Evolutionary conservation across 2,888 invertebrate genomes (phyloP).

Genomic region (Spisula solida): DNA sequence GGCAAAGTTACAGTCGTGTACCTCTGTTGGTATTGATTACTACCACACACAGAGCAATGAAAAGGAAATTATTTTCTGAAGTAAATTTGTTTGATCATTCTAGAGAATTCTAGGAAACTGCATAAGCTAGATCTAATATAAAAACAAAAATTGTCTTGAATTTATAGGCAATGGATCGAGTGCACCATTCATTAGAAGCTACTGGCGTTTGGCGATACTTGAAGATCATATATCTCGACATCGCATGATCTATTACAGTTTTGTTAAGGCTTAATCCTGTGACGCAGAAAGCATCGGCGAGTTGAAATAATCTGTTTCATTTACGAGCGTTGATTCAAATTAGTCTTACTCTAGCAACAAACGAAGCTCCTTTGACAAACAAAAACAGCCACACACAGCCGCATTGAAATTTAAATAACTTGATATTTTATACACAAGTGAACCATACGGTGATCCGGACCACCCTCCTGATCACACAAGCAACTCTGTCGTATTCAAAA

Average conservation of each 20-base stretch:
- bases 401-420: not conserved
- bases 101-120: not conserved
- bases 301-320: not conserved
- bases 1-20: too few species aligned
- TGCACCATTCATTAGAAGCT: not conserved
- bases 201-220: not conserved
- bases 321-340: too few species aligned
- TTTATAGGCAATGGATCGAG: not conserved
- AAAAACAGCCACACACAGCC: not conserved
- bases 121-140: slow-evolving; percentile 13
- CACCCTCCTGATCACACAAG: too few species aligned
- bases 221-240: not conserved
- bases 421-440: too few species aligned
- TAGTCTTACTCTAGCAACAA: not conserved
- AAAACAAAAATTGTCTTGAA: not conserved
- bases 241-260: not conserved
- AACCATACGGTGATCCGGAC: too few species aligned
- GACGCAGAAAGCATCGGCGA: not conserved
- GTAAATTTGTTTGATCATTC: not conserved
- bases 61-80: not conserved
- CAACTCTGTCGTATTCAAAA: too few species aligned
- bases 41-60: not conserved
- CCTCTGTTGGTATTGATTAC: not conserved
- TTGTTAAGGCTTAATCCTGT: too few species aligned
- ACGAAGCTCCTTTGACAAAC: not conserved